A percentile compares a stretch with the other conserved stretches of the same genome.
These are phyloP conservation scores for Heliconius sara DNA, from an alignment of 2,888 invertebrate species.

Conservation along the genomic window DNA sequence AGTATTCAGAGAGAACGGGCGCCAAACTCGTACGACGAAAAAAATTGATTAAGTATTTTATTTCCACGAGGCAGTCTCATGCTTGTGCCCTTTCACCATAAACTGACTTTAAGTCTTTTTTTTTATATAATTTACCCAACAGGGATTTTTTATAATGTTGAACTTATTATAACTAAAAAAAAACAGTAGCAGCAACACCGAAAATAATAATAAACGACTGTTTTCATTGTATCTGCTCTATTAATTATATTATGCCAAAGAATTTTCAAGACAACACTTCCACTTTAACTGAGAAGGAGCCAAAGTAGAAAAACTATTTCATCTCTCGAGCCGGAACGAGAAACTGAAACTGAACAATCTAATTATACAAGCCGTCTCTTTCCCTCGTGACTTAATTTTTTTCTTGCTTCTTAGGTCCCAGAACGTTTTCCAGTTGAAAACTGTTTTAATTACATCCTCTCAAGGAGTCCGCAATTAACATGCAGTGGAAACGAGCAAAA, in stretches of 20 bases:
- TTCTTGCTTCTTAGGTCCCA: constrained; percentile 39
- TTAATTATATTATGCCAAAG: constrained; percentile 38
- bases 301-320: constrained; percentile 52
- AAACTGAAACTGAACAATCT: constrained; percentile 71
- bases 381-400: constrained; percentile 63
- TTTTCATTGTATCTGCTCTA: constrained; percentile 28
- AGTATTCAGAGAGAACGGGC: no score
- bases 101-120: no score
- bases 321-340: constrained; percentile 59
- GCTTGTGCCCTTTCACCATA: no score
- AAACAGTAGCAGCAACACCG: neutral
- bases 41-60: no score
- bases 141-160: no score
- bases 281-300: constrained; percentile 40
- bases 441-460: constrained; percentile 71
- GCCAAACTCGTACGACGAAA: no score
- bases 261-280: constrained; percentile 44
- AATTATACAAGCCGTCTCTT: constrained; percentile 71
- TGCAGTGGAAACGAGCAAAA: constrained; percentile 61
- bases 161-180: no score
- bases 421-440: constrained; percentile 65
- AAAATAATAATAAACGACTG: constrained; percentile 7
- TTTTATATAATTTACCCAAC: no score
- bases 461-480: constrained; percentile 68
- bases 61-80: no score